Base-by-base conservation (phyloP, 2,113 vertebrate genomes). In the Stegostoma tigrinum region DNA sequence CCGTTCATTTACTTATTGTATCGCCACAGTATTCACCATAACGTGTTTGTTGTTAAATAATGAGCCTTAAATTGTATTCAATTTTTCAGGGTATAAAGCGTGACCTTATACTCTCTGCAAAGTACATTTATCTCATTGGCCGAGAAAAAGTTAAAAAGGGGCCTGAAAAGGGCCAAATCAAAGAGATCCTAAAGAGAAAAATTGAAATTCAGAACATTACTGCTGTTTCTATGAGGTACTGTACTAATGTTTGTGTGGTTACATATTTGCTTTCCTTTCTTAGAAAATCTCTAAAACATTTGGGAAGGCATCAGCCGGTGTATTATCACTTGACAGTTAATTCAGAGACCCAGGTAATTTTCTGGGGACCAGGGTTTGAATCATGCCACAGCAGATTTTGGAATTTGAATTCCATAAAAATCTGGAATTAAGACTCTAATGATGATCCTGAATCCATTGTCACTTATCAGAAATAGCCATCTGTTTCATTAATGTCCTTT, bases 71-170 rank as follows among this genome's bases (percentile, higher is more conserved):
- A 70, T 72, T 34, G 1, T 14, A 70, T 94, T 23, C 24, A 38
- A n/a, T 66, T 95, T 95, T 72, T 19, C 97, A 99, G 99, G 97
- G 98, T 42, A 99, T 99, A 97, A 99, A 98, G 97, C 96, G 99
- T 96, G 99, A 99, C 96, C 96, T 99, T 97, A 99, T 99, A 97
- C 97, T 99, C 97, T 98, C 99, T 0, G 98, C 99, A 0, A 99
- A 99, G 95, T 98, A 96, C 68, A 98, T 99, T 97, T 99, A 99
- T 96, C 96, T 99, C 97, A 99, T 99, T 21, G 99, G 99, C 38
- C 97, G 98, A 85, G 99, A 99, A 97, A 99, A 99, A 96, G 97
- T 99, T 96, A 99, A 99, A 97, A 99, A 99, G 95, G 99, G 99
- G 5, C 98, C 99, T 0, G 99, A 99, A 96, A 99, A 99, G 96